A percentile compares a stretch with the other conserved stretches of the same genome.
Conservation (phyloP, 2,113 vertebrate species). For the Menura novaehollandiae region DNA sequence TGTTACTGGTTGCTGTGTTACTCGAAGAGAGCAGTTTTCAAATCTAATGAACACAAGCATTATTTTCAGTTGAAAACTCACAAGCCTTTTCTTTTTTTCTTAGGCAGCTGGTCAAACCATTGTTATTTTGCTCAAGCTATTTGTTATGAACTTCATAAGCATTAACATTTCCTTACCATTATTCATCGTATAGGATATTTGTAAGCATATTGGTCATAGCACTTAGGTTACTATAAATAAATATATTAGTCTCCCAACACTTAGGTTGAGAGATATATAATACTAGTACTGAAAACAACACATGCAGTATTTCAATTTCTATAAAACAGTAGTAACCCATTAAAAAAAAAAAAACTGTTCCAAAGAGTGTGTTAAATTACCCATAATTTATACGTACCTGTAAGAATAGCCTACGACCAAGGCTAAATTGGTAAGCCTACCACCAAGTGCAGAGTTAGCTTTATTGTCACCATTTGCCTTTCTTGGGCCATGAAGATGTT, state of each 20-base stretch:
- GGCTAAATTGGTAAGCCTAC: no score
- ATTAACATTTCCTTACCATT: not conserved
- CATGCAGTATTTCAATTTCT: not conserved
- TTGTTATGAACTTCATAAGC: not conserved
- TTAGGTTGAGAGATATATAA: not conserved
- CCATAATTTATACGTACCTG: not conserved
- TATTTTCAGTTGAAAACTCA: not conserved
- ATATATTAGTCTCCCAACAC: not conserved
- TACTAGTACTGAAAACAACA: not conserved
- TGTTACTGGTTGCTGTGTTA: not conserved
- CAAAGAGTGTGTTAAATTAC: not conserved
- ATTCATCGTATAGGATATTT: not conserved
- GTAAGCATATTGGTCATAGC: not conserved
- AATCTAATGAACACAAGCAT: not conserved
- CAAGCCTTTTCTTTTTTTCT: not conserved
- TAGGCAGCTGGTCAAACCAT: not conserved
- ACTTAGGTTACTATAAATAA: not conserved
- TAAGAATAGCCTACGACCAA: not conserved
- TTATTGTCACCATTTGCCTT: not conserved
- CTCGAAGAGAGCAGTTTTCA: not conserved
- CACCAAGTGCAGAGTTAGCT: not conserved
- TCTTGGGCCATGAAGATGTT: not conserved
- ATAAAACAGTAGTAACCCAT: not conserved
- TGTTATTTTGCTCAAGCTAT: not conserved
- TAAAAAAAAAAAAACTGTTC: not conserved